These are phyloP conservation scores for Lycaena phlaeas DNA, from an alignment of 2,888 invertebrate genomes.

Conservation along the genomic window DNA sequence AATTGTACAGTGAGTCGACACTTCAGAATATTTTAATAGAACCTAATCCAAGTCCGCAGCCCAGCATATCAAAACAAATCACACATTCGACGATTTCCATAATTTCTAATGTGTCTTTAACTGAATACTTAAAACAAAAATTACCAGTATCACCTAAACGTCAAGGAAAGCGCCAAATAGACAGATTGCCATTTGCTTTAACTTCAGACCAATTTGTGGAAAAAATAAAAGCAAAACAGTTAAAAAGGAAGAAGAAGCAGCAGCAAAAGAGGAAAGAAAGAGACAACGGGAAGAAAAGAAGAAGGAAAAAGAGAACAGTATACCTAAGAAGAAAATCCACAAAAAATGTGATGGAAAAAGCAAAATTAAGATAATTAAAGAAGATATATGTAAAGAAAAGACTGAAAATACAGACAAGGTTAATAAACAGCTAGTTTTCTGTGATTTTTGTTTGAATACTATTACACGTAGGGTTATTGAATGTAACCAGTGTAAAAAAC, in stretches of 20 bases:
- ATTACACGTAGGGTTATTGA: neutral
- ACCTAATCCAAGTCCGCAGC: no score
- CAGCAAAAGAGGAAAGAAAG: constrained; percentile 3
- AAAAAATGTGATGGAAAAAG: neutral
- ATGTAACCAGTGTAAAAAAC: neutral
- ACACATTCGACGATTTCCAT: neutral
- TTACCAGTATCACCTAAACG: neutral
- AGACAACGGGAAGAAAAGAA: neutral
- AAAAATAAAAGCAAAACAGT: neutral
- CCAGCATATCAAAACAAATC: neutral
- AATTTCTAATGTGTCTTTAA: neutral
- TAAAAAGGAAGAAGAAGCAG: neutral
- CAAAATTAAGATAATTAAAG: no score
- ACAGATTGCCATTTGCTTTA: neutral
- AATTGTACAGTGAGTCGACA: no score
- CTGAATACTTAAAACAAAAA: neutral
- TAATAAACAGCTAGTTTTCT: neutral
- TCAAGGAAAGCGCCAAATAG: neutral
- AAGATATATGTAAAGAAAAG: no score
- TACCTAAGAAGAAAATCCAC: neutral
- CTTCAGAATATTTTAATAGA: no score
- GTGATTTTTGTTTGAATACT: neutral
- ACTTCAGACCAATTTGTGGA: neutral
- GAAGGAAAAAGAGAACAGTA: neutral
- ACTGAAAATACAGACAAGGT: no score